These are phyloP conservation scores for Pollachius pollachius DNA, from an alignment of 2,113 vertebrate genomes.

Conservation along the genomic window DNA sequence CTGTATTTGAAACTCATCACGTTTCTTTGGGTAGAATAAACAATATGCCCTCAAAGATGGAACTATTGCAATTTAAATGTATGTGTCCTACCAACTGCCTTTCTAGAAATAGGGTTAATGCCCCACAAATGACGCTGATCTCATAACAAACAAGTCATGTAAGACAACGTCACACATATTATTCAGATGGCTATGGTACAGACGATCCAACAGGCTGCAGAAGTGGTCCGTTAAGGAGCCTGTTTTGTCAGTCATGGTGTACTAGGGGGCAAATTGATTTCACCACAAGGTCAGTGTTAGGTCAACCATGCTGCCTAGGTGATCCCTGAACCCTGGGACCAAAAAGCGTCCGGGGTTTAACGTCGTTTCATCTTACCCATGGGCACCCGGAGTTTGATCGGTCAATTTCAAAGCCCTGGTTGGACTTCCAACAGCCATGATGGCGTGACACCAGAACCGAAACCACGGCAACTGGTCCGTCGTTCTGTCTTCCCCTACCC, in stretches of 20 bases:
- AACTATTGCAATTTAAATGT: no score
- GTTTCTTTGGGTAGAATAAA: no score
- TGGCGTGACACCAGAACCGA: no score
- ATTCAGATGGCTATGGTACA: no score
- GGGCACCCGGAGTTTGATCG: slow-evolving; percentile 19
- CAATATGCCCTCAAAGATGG: no score
- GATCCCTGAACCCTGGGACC: slow-evolving; percentile 20
- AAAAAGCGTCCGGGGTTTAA: not conserved
- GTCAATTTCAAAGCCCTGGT: slow-evolving; percentile 2
- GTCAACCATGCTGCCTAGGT: slow-evolving; percentile 29
- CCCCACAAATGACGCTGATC: no score
- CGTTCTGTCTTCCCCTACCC: slow-evolving; percentile 2
- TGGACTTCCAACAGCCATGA: not conserved
- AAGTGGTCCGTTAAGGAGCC: not conserved
- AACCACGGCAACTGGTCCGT: not conserved
- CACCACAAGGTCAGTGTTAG: slow-evolving; percentile 19
- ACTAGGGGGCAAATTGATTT: slow-evolving; percentile 28
- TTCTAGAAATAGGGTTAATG: no score
- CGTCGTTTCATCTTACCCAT: slow-evolving; percentile 10
- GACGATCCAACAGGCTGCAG: no score
- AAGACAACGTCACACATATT: no score
- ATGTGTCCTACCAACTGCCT: no score
- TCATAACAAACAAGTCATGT: no score
- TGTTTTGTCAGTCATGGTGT: slow-evolving; percentile 39
- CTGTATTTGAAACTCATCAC: no score